phyloP scores from a whole-genome alignment of 2,113 vertebrate species.

The Apteryx owenii region DNA sequence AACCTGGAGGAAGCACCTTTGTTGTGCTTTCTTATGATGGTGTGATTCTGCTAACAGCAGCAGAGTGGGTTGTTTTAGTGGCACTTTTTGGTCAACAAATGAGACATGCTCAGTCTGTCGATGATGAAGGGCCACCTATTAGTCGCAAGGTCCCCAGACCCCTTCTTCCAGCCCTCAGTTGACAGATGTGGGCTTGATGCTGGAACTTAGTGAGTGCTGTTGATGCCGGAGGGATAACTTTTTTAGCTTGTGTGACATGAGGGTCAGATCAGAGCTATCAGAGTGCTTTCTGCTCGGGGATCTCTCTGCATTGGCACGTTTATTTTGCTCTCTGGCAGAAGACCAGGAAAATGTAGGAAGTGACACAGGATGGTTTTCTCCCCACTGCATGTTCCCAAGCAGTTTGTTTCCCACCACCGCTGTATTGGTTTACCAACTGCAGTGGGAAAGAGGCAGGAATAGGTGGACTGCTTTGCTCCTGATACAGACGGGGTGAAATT shows the following conservation, averaged over 20 bases:
- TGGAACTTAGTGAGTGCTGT: background rate
- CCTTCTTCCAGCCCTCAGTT: background rate
- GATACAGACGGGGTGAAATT: rapidly evolving
- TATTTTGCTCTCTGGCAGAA: background rate
- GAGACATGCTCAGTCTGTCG: background rate
- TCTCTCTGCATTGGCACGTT: background rate
- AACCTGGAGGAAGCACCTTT: background rate
- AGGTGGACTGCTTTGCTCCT: background rate
- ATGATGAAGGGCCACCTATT: background rate
- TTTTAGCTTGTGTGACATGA: background rate
- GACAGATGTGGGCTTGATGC: background rate
- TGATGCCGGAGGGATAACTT: background rate
- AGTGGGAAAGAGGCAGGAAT: background rate
- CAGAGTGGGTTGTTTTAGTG: background rate
- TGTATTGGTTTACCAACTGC: background rate
- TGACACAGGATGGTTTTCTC: rapidly evolving
- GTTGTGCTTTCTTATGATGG: background rate
- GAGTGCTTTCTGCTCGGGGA: background rate
- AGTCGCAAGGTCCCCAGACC: rapidly evolving
- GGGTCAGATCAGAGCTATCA: background rate
- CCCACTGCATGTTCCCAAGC: background rate
- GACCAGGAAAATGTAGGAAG: rapidly evolving
- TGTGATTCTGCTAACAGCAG: background rate
- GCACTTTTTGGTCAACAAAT: background rate
- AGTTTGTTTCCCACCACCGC: background rate